phyloP scores from a whole-genome alignment of 2,888 invertebrate species.

The Heteromurus nitidus region DNA sequence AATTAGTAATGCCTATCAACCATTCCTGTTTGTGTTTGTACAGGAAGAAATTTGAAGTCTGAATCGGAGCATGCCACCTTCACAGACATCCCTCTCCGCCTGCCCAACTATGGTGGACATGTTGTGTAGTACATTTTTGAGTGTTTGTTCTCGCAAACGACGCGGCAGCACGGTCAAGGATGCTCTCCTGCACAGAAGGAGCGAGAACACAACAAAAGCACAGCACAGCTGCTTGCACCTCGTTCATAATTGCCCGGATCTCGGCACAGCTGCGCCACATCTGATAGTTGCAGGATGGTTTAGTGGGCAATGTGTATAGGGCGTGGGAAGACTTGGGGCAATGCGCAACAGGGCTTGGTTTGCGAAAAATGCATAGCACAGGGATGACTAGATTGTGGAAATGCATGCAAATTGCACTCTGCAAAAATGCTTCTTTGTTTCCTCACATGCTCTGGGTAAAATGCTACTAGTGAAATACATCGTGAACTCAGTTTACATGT shows the following conservation, averaged over 20 bases:
- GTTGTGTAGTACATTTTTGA: not conserved
- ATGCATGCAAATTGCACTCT: not conserved
- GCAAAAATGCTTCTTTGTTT: too few relatives aligned
- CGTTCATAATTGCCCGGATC: constrained; percentile 14
- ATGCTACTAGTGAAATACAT: too few relatives aligned
- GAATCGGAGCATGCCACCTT: too few relatives aligned
- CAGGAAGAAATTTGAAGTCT: too few relatives aligned
- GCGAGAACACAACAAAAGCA: constrained; percentile 9
- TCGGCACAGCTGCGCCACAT: constrained; percentile 51
- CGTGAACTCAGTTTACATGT: too few relatives aligned
- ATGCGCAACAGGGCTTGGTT: not conserved
- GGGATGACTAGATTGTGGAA: not conserved
- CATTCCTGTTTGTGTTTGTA: too few relatives aligned
- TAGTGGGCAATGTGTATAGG: too few relatives aligned
- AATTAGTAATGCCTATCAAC: too few relatives aligned
- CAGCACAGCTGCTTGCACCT: constrained; percentile 39
- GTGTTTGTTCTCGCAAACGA: not conserved
- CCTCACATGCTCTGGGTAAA: too few relatives aligned
- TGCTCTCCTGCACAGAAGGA: constrained; percentile 24
- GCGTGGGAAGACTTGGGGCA: not conserved
- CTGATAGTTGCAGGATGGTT: constrained; percentile 34
- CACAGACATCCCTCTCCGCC: too few relatives aligned
- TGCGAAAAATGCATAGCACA: not conserved
- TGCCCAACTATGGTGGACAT: too few relatives aligned
- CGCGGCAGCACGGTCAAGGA: constrained; percentile 50